Base-by-base conservation (phyloP, 2,113 vertebrate species). In the Burhinus bistriatus region DNA sequence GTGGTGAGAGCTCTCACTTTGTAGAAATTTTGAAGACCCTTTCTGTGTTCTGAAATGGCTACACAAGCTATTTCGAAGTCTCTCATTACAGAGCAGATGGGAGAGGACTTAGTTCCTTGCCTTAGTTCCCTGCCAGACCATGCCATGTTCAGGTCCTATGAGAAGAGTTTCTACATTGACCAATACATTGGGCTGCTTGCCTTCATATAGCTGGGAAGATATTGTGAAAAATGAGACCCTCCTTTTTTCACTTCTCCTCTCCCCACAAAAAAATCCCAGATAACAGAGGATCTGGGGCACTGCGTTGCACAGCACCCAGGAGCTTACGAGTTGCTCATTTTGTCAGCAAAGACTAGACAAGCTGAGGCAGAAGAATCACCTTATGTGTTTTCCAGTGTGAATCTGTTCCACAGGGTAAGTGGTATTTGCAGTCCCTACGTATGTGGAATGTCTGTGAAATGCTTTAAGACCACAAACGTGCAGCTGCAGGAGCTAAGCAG, bases 321-420 rank as follows among this genome's bases (percentile, higher is more conserved):
- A 72, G 7, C 6, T 22, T 3, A 65, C 0, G 0, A 0, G 0
- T 12, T 44, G 22, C 13, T 86, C 5, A n/a, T 79, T 75, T 71
- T 25, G 4, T 18, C 71, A 93, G 40, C 66, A 54, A 82, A 86
- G 23, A 30, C 62, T 17, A 52, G 36, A n/a, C 44, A 61, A 54
- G 4, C 30, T 34, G 62, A 70, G 47, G 32, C 19, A 44, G 17
- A 70, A 70, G 15, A 83, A 54, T 62, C 10, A 30, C 32, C 12
- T 49, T 10, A 9, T 15, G 5, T 18, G 26, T 64, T 90, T 79
- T 58, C 10, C 42, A 66, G 4, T 22, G 5, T 32, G 25, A 76
- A 58, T 40, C 20, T 70, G 9, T 70, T 81, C 18, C 40, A 52
- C 4, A 3, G 18, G 6, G 16, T 18, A 54, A 58, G 32, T 12